Evolutionary conservation across 2,113 vertebrate species (phyloP).

Genomic region (Emydura subglobosa): DNA sequence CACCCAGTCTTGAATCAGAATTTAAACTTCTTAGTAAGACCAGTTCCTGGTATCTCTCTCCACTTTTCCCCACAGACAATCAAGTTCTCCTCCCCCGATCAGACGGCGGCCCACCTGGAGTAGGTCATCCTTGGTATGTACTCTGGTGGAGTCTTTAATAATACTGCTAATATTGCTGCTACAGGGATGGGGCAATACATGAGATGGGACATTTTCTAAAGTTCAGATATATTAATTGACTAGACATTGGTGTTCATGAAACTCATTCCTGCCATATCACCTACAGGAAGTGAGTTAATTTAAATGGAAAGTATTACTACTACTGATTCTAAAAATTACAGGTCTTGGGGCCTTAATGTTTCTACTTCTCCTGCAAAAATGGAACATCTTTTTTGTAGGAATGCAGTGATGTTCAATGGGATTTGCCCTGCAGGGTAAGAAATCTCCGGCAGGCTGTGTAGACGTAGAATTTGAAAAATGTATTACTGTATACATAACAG

Average conservation of each 20-base stretch:
- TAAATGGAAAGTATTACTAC: background rate
- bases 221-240: background rate
- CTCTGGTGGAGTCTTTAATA: background rate
- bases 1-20: constrained; percentile 22
- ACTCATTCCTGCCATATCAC: background rate
- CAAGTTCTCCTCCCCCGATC: constrained; percentile 92
- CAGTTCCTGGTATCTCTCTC: background rate
- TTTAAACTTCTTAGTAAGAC: background rate
- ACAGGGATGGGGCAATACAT: background rate
- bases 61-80: constrained; percentile 81
- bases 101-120: constrained; percentile 93
- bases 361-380: constrained; percentile 31
- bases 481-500: background rate
- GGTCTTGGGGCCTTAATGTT: constrained; percentile 4
- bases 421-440: background rate
- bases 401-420: background rate
- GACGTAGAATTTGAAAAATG: background rate
- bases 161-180: background rate
- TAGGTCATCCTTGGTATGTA: constrained; percentile 90
- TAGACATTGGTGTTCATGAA: background rate
- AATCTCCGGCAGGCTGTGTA: background rate
- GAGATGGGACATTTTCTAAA: background rate
- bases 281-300: background rate
- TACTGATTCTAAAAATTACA: constrained; percentile 8
- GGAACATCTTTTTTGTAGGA: background rate